Evolutionary conservation across 2,797 vertebrate species (phyloP).

Genomic region (Thripadectes ignobilis): DNA sequence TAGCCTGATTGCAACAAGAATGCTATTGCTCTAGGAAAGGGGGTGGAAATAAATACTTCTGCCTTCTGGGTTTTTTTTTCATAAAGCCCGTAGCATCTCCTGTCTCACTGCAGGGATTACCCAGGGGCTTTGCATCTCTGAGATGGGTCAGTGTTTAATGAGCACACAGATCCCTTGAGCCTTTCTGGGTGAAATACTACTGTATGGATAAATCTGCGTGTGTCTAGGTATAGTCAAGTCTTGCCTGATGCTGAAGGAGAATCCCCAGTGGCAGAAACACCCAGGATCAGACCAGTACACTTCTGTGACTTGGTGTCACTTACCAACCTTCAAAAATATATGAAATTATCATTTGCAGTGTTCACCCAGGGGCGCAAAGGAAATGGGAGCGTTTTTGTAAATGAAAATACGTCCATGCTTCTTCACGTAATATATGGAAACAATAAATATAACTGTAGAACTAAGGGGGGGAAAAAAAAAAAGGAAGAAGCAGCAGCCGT

Average conservation of each 20-base stretch:
- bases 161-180: neutral
- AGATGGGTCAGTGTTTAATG: neutral
- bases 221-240: neutral
- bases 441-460: neutral
- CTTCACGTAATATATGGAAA: neutral
- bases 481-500: neutral
- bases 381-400: rapidly evolving
- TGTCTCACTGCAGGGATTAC: neutral
- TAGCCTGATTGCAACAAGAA: neutral
- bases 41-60: neutral
- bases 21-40: neutral
- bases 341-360: rapidly evolving
- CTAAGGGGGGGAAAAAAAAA: too few species aligned
- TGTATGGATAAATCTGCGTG: neutral
- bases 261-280: neutral
- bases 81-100: neutral
- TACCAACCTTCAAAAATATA: neutral
- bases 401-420: neutral
- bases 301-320: neutral
- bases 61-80: neutral
- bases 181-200: neutral
- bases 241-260: neutral
- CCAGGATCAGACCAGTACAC: neutral
- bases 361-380: rapidly evolving
- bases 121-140: neutral